phyloP scores from a whole-genome alignment of 2,113 vertebrate genomes.

The Megaceryle maxima region DNA sequence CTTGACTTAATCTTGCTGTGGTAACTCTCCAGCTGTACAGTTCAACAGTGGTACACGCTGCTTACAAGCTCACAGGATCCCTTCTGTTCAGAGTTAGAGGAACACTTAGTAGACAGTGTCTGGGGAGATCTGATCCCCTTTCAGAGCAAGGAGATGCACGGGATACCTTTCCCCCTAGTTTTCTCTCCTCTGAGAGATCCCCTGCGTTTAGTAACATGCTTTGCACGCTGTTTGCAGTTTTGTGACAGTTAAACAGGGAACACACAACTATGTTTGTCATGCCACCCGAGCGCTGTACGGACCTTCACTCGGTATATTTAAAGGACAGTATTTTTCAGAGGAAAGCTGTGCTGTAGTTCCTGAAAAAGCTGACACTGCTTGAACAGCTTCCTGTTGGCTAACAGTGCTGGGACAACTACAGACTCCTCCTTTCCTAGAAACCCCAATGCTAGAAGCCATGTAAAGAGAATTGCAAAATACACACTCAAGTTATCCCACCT shows the following conservation, averaged over 20 bases:
- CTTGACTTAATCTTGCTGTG: neutral
- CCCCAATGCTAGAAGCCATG: rapidly evolving
- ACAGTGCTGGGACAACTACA: neutral
- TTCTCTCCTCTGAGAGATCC: neutral
- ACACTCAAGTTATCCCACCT: neutral
- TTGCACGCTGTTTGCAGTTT: neutral
- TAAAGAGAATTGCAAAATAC: neutral
- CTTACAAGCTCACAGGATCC: neutral
- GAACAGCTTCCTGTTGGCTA: neutral
- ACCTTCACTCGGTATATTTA: neutral
- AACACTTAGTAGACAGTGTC: neutral
- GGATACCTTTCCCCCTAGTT: neutral
- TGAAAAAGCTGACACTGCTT: neutral
- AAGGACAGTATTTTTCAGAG: neutral
- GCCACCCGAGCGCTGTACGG: neutral
- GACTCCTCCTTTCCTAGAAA: neutral
- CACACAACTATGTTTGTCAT: rapidly evolving
- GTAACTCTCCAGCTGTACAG: rapidly evolving
- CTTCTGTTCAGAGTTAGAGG: neutral
- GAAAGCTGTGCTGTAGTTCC: neutral
- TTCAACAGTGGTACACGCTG: neutral
- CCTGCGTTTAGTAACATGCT: neutral
- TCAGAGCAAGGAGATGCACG: neutral
- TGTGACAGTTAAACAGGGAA: neutral
- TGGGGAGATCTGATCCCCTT: neutral